phyloP scores from a whole-genome alignment of 37 sponge, comb jelly and placozoan genomes.

The Aphrocallistes beatrix region DNA sequence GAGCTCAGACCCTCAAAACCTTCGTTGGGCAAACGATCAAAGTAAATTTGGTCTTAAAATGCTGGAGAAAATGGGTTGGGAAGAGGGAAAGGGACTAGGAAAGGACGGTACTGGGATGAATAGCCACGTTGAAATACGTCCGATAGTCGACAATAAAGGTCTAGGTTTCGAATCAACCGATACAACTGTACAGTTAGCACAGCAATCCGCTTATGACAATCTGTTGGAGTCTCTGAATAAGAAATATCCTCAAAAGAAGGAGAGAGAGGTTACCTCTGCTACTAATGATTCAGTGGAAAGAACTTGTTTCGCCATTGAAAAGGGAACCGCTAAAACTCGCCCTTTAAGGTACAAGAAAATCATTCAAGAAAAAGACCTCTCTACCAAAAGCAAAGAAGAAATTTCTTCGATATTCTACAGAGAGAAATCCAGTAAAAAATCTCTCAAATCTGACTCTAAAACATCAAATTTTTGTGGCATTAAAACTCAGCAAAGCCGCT shows the following conservation, averaged over 20 bases:
- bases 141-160: not conserved
- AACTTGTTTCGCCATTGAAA: not conserved
- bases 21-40: not conserved
- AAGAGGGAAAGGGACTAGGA: not conserved
- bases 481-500: too few species aligned
- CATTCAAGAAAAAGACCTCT: slow-evolving; percentile 3
- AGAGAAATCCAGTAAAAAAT: too few species aligned
- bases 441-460: too few species aligned
- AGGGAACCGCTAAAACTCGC: not conserved
- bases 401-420: not conserved
- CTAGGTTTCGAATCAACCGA: not conserved
- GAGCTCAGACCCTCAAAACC: not conserved
- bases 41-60: not conserved
- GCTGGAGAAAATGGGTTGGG: slow-evolving; percentile 1
- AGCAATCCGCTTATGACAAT: not conserved
- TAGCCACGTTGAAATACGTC: not conserved
- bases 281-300: not conserved
- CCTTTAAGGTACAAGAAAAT: not conserved
- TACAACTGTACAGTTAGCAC: not conserved
- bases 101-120: not conserved
- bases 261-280: not conserved
- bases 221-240: not conserved
- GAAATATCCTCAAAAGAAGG: too few species aligned
- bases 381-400: not conserved
- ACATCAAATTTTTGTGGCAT: too few species aligned